Evolutionary conservation across 1,140 invertebrate genomes (phyloP).

Genomic region (Brevipalpus yothersi): DNA sequence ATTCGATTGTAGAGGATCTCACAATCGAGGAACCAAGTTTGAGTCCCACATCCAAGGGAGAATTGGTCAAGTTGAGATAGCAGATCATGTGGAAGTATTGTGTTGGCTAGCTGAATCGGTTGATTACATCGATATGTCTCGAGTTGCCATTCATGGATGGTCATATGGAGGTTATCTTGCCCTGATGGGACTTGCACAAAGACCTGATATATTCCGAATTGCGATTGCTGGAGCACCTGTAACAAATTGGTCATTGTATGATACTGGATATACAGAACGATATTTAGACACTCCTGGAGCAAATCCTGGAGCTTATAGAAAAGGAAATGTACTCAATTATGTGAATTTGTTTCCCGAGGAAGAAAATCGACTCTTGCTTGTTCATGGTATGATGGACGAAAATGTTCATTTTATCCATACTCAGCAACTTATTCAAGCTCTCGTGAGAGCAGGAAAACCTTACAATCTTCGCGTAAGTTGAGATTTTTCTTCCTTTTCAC

Average conservation of each 20-base stretch:
- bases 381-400: constrained; percentile 93
- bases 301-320: constrained; percentile 48
- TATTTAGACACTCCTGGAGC: constrained; percentile 80
- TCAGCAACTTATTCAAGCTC: constrained; percentile 58
- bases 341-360: constrained; percentile 70
- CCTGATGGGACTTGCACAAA: constrained; percentile 24
- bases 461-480: constrained; percentile 50
- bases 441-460: constrained; percentile 73
- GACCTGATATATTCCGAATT: constrained; percentile 22
- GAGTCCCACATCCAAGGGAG: constrained; percentile 62
- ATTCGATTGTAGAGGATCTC: constrained; percentile 80
- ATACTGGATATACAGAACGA: constrained; percentile 86
- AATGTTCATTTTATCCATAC: constrained; percentile 96
- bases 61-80: constrained; percentile 83
- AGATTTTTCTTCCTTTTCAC: neutral
- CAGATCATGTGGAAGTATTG: constrained; percentile 69
- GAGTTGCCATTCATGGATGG: constrained; percentile 92
- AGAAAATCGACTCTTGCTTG: constrained; percentile 77
- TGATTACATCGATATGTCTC: constrained; percentile 64
- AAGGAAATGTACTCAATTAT: constrained; percentile 46
- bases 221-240: constrained; percentile 82
- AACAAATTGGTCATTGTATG: constrained; percentile 78
- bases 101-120: constrained; percentile 55
- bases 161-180: constrained; percentile 51
- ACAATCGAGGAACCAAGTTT: constrained; percentile 68